phyloP scores from a whole-genome alignment of 2,113 vertebrate genomes.

The Laticauda laticaudata region DNA sequence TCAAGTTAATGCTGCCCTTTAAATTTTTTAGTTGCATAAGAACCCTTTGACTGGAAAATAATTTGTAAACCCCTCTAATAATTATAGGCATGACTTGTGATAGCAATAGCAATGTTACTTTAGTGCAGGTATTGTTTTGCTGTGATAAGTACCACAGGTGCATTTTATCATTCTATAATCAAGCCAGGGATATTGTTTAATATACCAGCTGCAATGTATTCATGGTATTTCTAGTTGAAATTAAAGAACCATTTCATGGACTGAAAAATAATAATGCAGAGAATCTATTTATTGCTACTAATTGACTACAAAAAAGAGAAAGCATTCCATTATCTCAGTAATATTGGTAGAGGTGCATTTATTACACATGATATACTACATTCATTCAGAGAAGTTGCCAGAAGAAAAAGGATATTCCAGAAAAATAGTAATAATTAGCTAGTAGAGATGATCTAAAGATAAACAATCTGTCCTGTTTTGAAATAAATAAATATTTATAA shows the following conservation, averaged over 20 bases:
- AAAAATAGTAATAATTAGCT: not conserved
- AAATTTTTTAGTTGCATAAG: not conserved
- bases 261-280: fast-evolving
- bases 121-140: not conserved
- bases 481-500: too few species aligned
- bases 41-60: not conserved
- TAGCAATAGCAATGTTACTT: not conserved
- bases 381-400: not conserved
- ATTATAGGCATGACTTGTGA: not conserved
- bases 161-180: not conserved
- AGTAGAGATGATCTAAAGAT: not conserved
- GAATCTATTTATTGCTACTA: not conserved
- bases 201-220: constrained; percentile 7
- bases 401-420: not conserved
- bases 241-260: not conserved
- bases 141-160: constrained; percentile 6
- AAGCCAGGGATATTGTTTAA: not conserved
- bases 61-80: not conserved
- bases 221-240: fast-evolving
- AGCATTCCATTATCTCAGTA: not conserved
- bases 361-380: not conserved
- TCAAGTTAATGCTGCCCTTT: not conserved
- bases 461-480: not conserved
- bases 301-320: not conserved
- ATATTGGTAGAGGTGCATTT: not conserved